A percentile compares a stretch with the other conserved stretches of the same genome.
phyloP scores from a whole-genome alignment of 2,113 vertebrate species.

The Oostethus manadensis region DNA sequence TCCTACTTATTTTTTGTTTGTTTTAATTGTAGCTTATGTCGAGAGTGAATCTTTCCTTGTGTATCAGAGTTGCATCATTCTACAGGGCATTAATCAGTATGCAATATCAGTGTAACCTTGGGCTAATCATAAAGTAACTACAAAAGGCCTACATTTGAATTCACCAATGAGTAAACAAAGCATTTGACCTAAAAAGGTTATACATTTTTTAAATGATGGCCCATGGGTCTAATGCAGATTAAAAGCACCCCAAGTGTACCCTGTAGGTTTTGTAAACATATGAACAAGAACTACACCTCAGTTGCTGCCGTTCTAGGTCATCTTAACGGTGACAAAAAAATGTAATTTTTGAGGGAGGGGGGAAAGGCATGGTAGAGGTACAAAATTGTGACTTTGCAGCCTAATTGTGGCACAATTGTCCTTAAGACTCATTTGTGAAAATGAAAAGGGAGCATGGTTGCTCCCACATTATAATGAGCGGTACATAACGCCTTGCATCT shows the following conservation, averaged over 20 bases:
- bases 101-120: background rate
- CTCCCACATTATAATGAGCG: no score
- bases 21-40: conserved; percentile 19
- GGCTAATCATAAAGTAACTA: no score
- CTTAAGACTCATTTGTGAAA: background rate
- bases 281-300: background rate
- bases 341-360: background rate
- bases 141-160: background rate
- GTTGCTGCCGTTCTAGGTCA: conserved; percentile 9
- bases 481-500: no score
- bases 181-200: conserved; percentile 16
- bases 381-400: background rate
- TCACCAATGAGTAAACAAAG: conserved; percentile 9
- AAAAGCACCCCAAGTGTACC: conserved; percentile 20
- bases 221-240: conserved; percentile 3
- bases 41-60: no score
- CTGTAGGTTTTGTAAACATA: conserved; percentile 45
- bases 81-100: conserved; percentile 14
- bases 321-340: no score
- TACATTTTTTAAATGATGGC: conserved; percentile 9
- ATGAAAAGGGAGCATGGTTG: no score
- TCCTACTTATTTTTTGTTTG: conserved; percentile 26
- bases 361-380: background rate
- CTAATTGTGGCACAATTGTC: background rate
- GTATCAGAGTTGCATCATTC: conserved; percentile 8